Conservation (phyloP, 1,140 invertebrate species). For the Formica exsecta region DNA sequence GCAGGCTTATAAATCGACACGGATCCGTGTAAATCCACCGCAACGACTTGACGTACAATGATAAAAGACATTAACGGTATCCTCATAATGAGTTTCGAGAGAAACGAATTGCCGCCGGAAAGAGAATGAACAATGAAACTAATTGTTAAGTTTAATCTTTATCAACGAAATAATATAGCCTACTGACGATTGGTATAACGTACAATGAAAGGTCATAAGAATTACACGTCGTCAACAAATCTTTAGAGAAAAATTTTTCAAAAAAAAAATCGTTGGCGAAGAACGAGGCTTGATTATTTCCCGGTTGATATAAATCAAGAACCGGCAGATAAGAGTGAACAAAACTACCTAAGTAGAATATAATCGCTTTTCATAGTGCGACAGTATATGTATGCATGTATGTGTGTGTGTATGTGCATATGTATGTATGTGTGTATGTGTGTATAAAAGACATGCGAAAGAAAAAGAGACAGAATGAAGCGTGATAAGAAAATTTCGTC, state of each 20-base stretch:
- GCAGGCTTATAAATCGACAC: conserved; percentile 10
- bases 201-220: conserved; percentile 61
- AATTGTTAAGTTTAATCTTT: conserved; percentile 62
- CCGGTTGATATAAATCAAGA: conserved; percentile 13
- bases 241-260: neutral
- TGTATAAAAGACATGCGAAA: neutral
- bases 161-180: conserved; percentile 75
- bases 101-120: neutral
- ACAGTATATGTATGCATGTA: conserved; percentile 15
- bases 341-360: conserved; percentile 68
- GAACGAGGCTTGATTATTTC: conserved; percentile 15
- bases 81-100: neutral
- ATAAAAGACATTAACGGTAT: neutral
- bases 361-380: conserved; percentile 69
- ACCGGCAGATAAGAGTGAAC: conserved; percentile 26
- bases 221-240: conserved; percentile 26
- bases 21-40: conserved; percentile 2
- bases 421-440: neutral
- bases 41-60: conserved; percentile 54
- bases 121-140: conserved; percentile 56
- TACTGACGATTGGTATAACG: conserved; percentile 66
- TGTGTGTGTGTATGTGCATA: neutral
- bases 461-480: neutral
- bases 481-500: conserved; percentile 49
- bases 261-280: neutral